Conservation (phyloP, 2,888 invertebrate genomes). For the Orchesellides sinensis region DNA sequence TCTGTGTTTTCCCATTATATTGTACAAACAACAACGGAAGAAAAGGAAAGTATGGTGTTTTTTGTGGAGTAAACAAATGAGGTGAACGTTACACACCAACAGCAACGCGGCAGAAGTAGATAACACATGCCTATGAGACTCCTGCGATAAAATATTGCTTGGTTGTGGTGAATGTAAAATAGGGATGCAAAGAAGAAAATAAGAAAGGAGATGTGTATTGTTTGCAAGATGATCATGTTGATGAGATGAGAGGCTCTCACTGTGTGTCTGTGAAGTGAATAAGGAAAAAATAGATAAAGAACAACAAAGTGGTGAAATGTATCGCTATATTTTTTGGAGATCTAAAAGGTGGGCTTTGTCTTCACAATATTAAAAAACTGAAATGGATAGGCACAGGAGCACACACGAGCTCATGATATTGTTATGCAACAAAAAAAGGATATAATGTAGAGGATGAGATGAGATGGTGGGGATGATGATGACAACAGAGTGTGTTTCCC, state of each 20-base stretch:
- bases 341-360: conserved; percentile 9
- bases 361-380: not conserved
- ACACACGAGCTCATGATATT: too few relatives aligned
- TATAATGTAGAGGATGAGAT: too few relatives aligned
- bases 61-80: conserved; percentile 17
- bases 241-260: not conserved
- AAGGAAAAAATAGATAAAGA: conserved; percentile 11
- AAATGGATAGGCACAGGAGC: not conserved
- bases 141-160: conserved; percentile 22
- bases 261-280: not conserved
- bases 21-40: not conserved
- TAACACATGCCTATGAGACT: too few relatives aligned
- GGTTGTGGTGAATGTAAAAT: not conserved
- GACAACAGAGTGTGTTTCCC: conserved; percentile 8
- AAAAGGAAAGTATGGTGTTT: too few relatives aligned
- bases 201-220: not conserved
- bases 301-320: not conserved
- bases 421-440: too few relatives aligned
- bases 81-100: conserved; percentile 18
- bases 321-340: too few relatives aligned
- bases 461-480: not conserved
- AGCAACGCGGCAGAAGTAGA: too few relatives aligned
- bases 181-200: not conserved
- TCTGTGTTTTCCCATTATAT: not conserved
- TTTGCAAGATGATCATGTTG: not conserved